Percentiles rank a stretch among this genome's conserved stretches.
Evolutionary conservation across 2,113 vertebrate genomes (phyloP).

Genomic region (Anolis carolinensis): DNA sequence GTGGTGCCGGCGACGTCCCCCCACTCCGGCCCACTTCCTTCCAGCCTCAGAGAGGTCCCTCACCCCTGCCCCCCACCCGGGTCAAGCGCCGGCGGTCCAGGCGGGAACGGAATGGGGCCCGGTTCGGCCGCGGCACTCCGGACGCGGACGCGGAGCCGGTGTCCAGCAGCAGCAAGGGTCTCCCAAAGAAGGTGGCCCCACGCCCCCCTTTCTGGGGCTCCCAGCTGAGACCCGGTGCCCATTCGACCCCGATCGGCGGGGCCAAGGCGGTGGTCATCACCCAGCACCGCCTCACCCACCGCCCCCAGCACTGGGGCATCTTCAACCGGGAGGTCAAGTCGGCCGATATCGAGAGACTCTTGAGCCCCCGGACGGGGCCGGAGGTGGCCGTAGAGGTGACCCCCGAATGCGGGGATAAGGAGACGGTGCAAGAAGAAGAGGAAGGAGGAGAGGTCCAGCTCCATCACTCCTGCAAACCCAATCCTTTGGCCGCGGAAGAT

Average conservation of each 20-base stretch:
- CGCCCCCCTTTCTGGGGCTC: constrained; percentile 30
- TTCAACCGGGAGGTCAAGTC: constrained; percentile 83
- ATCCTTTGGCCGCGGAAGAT: neutral
- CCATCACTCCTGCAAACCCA: neutral
- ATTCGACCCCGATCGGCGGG: constrained; percentile 27
- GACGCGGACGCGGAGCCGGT: neutral
- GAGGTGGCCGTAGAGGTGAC: neutral
- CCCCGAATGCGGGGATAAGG: neutral
- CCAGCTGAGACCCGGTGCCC: neutral
- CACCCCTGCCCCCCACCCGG: constrained; percentile 23
- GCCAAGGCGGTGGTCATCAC: constrained; percentile 77
- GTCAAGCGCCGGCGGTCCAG: constrained; percentile 75
- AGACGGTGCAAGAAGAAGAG: neutral
- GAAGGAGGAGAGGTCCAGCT: neutral
- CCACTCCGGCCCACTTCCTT: neutral
- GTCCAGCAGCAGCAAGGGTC: neutral
- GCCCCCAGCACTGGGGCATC: constrained; percentile 69
- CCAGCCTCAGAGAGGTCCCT: neutral
- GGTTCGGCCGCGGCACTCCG: constrained; percentile 20
- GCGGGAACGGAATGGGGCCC: constrained; percentile 72
- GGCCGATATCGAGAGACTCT: constrained; percentile 75
- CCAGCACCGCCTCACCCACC: constrained; percentile 72
- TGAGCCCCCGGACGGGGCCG: constrained; percentile 46
- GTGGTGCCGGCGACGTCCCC: no score
- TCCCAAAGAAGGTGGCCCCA: neutral